phyloP scores from a whole-genome alignment of 2,797 vertebrate species.

The Bradypus variegatus region DNA sequence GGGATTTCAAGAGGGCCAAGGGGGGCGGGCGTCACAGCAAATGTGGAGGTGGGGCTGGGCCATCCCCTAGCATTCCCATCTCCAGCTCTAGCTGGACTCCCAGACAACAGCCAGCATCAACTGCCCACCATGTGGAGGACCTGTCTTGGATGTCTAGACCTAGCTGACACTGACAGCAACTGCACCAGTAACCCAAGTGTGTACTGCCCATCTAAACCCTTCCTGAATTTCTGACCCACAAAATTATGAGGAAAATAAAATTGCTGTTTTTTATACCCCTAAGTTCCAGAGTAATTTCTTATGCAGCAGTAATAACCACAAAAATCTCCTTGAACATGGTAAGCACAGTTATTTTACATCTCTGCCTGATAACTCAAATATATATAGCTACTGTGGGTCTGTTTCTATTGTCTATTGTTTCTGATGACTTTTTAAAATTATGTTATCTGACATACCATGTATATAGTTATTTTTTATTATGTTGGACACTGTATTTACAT shows the following conservation, averaged over 20 bases:
- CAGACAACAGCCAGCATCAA: not conserved
- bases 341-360: not conserved
- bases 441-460: not conserved
- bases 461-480: not conserved
- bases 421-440: not conserved
- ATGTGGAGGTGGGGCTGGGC: not conserved
- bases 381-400: not conserved
- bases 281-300: slow-evolving; percentile 8
- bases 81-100: not conserved
- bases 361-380: not conserved
- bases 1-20: not conserved
- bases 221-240: not conserved
- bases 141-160: not conserved
- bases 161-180: not conserved
- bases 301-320: not conserved
- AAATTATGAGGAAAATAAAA: slow-evolving; percentile 4
- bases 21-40: not conserved
- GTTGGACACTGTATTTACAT: not conserved
- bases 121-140: not conserved
- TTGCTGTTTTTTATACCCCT: not conserved
- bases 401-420: slow-evolving; percentile 18
- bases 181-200: not conserved
- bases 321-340: not conserved
- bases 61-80: no score
- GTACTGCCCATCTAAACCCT: not conserved